Percentiles rank a stretch among this genome's conserved stretches.
These are phyloP conservation scores for Psittacus erithacus DNA, from an alignment of 2,113 vertebrate genomes.

Conservation along the genomic window DNA sequence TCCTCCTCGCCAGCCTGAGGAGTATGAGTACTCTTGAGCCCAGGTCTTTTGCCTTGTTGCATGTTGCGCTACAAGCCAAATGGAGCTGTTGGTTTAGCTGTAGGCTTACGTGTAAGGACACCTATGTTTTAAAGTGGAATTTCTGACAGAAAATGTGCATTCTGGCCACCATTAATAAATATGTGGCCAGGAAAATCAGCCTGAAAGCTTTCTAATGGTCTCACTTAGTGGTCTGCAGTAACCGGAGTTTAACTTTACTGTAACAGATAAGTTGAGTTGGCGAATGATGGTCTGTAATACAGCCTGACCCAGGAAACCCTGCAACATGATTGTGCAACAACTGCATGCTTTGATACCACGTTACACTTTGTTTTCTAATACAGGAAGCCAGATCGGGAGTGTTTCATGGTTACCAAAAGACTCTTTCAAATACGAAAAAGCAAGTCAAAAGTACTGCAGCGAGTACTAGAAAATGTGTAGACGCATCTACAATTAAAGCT, in stretches of 20 bases:
- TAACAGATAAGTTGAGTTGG: background rate
- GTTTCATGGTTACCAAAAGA: constrained; percentile 70
- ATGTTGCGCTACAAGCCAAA: constrained; percentile 75
- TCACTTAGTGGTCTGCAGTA: background rate
- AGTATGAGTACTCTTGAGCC: constrained; percentile 48
- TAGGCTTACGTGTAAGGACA: constrained; percentile 11
- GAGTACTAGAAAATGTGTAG: background rate
- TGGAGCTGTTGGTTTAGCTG: constrained; percentile 19
- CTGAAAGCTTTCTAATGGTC: constrained; percentile 1
- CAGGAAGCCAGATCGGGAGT: constrained; percentile 55
- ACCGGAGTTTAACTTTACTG: background rate
- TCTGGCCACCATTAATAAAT: background rate
- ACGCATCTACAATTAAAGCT: background rate
- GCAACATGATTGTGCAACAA: background rate
- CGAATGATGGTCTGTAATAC: background rate
- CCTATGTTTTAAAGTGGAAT: constrained; percentile 5
- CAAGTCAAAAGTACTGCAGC: constrained; percentile 29
- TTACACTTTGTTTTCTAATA: constrained; percentile 15
- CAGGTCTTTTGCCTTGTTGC: constrained; percentile 74
- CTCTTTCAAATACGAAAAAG: background rate
- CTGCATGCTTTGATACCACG: constrained; percentile 27
- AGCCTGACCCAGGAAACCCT: constrained; percentile 10
- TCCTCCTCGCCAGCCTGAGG: constrained; percentile 70
- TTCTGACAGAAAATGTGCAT: background rate
- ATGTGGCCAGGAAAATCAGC: background rate